phyloP scores from a whole-genome alignment of 2,797 vertebrate genomes.

The Karalla daura region DNA sequence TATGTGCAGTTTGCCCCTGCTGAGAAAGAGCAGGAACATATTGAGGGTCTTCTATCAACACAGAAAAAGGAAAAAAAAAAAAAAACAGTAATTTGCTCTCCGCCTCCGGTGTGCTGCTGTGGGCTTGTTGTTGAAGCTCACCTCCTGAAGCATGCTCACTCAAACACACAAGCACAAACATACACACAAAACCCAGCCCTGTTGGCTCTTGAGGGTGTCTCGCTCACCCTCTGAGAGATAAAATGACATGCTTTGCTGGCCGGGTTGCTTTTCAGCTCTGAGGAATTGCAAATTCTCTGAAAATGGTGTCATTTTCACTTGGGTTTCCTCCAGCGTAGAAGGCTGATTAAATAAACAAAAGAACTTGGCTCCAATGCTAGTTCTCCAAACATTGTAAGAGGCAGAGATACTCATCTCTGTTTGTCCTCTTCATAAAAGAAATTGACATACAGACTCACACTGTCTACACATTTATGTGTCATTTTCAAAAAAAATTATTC shows the following conservation, averaged over 20 bases:
- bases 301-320: conserved; percentile 56
- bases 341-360: conserved; percentile 60
- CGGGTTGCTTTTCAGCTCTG: conserved; percentile 51
- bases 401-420: conserved; percentile 22
- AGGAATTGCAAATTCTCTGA: conserved; percentile 57
- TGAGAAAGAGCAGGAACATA: conserved; percentile 47
- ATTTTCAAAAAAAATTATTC: not conserved
- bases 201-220: conserved; percentile 58
- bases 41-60: conserved; percentile 28
- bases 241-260: conserved; percentile 59
- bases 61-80: conserved; percentile 28
- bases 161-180: conserved; percentile 26
- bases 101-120: conserved; percentile 37
- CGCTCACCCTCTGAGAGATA: conserved; percentile 62
- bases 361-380: conserved; percentile 9
- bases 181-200: conserved; percentile 48
- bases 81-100: conserved; percentile 53
- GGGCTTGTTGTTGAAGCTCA: conserved; percentile 33
- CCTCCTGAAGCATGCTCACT: conserved; percentile 39
- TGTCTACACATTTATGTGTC: conserved; percentile 6
- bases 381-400: conserved; percentile 31
- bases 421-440: conserved; percentile 30
- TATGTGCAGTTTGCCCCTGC: conserved; percentile 29
- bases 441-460: conserved; percentile 30
- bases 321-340: conserved; percentile 40